Evolutionary conservation across 37 sponge, comb jelly and placozoan genomes (phyloP).

Genomic region (Oopsacas minuta): DNA sequence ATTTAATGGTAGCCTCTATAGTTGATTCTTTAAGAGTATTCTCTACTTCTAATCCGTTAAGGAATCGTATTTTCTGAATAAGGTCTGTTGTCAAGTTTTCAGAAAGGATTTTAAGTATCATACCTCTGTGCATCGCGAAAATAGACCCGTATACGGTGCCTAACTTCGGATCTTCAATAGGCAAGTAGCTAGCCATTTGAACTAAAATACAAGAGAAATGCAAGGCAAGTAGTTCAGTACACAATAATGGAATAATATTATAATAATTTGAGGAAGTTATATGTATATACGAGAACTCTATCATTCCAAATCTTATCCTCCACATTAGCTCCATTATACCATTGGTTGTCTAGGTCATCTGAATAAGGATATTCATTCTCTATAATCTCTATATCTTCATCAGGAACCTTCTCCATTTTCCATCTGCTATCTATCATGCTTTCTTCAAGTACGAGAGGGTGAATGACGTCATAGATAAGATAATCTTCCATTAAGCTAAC

Average conservation of each 20-base stretch:
- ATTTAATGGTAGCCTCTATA: background rate
- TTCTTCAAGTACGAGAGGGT: background rate
- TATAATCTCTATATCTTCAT: background rate
- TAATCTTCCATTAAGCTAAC: background rate
- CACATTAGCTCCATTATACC: background rate
- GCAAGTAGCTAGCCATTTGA: background rate
- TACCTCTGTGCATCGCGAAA: background rate
- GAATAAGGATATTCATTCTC: background rate
- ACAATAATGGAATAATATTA: no score
- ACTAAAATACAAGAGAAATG: no score
- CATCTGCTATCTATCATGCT: background rate
- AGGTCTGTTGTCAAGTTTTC: background rate
- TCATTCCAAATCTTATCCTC: conserved; percentile 16
- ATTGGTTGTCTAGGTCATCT: background rate
- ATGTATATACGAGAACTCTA: no score
- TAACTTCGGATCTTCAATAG: background rate
- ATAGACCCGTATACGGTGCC: background rate
- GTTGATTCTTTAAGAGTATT: background rate
- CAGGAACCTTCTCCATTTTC: background rate
- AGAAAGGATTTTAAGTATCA: background rate
- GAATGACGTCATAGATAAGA: background rate
- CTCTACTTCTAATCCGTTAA: background rate
- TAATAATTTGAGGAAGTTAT: no score
- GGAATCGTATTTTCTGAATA: background rate
- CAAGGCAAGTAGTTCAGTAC: no score